phyloP scores from a whole-genome alignment of 2,888 invertebrate genomes.

The Exephanes ischioxanthus region DNA sequence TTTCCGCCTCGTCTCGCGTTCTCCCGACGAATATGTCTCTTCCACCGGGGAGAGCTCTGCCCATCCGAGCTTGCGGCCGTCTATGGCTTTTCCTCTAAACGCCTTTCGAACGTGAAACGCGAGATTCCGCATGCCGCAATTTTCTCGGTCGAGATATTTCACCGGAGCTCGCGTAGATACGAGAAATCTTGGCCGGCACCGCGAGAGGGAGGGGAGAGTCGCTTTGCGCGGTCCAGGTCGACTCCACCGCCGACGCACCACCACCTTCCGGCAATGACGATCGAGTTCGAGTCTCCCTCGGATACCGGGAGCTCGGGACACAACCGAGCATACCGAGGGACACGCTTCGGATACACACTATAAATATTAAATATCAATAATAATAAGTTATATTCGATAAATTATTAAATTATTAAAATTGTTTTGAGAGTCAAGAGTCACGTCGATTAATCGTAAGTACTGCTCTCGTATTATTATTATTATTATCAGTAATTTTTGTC shows the following conservation, averaged over 20 bases:
- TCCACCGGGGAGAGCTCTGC: not conserved
- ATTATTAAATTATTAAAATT: too few species aligned
- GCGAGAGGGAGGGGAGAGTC: not conserved
- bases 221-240: not conserved
- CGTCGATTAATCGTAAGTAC: not conserved
- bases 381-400: too few species aligned
- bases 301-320: too few species aligned
- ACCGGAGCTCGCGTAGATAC: not conserved
- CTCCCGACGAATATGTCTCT: conserved; percentile 34
- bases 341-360: too few species aligned
- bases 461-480: not conserved
- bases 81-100: conserved; percentile 25
- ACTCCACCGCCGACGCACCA: not conserved
- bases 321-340: too few species aligned
- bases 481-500: not conserved
- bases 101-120: conserved; percentile 50
- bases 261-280: conserved; percentile 2
- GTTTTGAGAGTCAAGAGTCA: too few species aligned
- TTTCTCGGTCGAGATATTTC: conserved; percentile 50
- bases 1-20: conserved; percentile 36
- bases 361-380: too few species aligned
- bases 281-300: not conserved
- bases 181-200: not conserved
- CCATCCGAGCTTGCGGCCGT: conserved; percentile 28
- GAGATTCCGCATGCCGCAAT: conserved; percentile 35